Evolutionary conservation across 2,888 invertebrate species (phyloP).

Genomic region (Tubiluchus corallicola): DNA sequence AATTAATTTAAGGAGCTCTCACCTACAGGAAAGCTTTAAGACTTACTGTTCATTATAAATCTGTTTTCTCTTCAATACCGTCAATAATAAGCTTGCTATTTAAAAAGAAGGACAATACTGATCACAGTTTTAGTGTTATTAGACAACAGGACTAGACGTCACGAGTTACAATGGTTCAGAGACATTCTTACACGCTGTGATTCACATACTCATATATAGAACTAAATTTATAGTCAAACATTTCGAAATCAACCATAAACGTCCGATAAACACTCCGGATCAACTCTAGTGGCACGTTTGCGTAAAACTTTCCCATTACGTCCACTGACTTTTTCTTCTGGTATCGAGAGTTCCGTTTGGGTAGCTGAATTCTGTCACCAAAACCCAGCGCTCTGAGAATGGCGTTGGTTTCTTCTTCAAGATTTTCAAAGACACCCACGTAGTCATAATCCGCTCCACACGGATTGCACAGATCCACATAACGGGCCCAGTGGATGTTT

Average conservation of each 20-base stretch:
- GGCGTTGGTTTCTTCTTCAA: neutral
- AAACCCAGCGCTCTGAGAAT: neutral
- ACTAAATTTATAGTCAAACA: constrained; percentile 3
- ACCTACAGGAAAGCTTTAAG: too few species aligned
- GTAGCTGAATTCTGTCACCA: neutral
- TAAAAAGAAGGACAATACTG: too few species aligned
- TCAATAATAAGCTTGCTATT: too few species aligned
- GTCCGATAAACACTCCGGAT: neutral
- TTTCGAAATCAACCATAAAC: neutral
- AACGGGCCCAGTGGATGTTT: neutral
- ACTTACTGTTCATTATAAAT: too few species aligned
- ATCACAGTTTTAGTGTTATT: too few species aligned
- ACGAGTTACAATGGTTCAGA: too few species aligned
- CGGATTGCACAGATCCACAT: neutral
- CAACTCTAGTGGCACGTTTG: neutral
- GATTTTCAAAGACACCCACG: neutral
- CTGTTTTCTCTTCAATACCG: too few species aligned
- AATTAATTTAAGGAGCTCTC: too few species aligned
- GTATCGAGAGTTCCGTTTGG: neutral
- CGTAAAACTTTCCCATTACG: neutral
- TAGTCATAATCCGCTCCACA: neutral
- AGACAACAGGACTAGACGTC: too few species aligned
- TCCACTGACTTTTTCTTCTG: neutral
- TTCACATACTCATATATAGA: too few species aligned
- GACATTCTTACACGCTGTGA: too few species aligned